A percentile compares a stretch with the other conserved stretches of the same genome.
phyloP scores from a whole-genome alignment of 2,113 vertebrate species.

The Himantopus leucocephalus region DNA sequence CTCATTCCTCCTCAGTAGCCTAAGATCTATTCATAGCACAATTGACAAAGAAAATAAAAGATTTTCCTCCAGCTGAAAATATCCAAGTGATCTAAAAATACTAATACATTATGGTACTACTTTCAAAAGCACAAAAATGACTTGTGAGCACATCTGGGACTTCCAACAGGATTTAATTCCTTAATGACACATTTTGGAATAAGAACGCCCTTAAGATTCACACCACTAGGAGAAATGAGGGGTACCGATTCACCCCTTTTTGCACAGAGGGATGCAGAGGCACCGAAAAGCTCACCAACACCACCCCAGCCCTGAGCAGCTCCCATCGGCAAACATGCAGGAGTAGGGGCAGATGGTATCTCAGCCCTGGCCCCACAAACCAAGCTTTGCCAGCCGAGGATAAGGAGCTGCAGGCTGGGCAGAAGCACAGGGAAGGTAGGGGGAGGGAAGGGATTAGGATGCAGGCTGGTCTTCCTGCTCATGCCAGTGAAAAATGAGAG shows the following conservation, averaged over 20 bases:
- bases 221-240: background rate
- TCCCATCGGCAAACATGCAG: background rate
- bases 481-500: background rate
- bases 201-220: background rate
- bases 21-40: slow-evolving; percentile 35
- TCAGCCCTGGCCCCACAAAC: background rate
- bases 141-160: background rate
- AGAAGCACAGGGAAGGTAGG: background rate
- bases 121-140: slow-evolving; percentile 11
- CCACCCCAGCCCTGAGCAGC: background rate
- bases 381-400: background rate
- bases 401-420: background rate
- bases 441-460: background rate
- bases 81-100: slow-evolving; percentile 26
- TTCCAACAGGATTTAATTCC: background rate
- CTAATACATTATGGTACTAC: background rate
- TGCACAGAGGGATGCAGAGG: background rate
- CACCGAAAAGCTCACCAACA: background rate
- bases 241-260: background rate
- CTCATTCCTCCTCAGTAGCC: slow-evolving; percentile 20
- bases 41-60: slow-evolving; percentile 37
- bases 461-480: background rate
- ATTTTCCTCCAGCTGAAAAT: slow-evolving; percentile 32
- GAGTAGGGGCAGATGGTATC: background rate
- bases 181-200: background rate